These are phyloP conservation scores for Melopsittacus undulatus DNA, from an alignment of 2,797 vertebrate genomes.

Conservation along the genomic window DNA sequence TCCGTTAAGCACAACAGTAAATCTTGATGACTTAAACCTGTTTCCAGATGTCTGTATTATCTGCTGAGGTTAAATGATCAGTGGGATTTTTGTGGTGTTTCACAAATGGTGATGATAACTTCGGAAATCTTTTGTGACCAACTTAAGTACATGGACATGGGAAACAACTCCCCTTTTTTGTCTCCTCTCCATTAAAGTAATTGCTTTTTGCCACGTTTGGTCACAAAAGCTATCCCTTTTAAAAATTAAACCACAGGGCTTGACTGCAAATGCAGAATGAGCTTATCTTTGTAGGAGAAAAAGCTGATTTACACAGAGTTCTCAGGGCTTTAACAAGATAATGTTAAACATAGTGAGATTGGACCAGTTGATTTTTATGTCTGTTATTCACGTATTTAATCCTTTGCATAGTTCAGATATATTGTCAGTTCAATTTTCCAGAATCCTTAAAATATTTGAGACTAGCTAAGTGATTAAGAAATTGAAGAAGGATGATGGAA, in stretches of 20 bases:
- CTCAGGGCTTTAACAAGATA: neutral
- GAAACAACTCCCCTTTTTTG: neutral
- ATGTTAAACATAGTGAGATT: neutral
- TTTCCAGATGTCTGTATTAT: neutral
- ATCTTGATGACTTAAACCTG: neutral
- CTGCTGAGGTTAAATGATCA: neutral
- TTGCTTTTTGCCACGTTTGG: neutral
- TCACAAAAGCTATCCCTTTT: neutral
- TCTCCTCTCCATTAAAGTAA: neutral
- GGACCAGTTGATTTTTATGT: neutral
- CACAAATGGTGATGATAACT: fast-evolving
- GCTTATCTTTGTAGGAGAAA: neutral
- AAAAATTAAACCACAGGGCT: neutral
- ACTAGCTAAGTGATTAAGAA: neutral
- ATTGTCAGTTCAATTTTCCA: neutral
- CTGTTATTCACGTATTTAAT: neutral
- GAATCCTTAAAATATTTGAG: neutral
- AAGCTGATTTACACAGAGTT: neutral
- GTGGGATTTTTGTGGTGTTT: neutral
- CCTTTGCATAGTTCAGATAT: neutral
- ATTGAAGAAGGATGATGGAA: neutral
- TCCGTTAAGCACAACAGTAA: neutral
- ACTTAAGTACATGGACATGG: neutral
- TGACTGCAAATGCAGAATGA: neutral
- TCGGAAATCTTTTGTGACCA: neutral